Evolutionary conservation across 2,113 vertebrate genomes (phyloP), one percentile per base, ranked within the genome.

Genomic region (Leptobrachium leishanense): DNA sequence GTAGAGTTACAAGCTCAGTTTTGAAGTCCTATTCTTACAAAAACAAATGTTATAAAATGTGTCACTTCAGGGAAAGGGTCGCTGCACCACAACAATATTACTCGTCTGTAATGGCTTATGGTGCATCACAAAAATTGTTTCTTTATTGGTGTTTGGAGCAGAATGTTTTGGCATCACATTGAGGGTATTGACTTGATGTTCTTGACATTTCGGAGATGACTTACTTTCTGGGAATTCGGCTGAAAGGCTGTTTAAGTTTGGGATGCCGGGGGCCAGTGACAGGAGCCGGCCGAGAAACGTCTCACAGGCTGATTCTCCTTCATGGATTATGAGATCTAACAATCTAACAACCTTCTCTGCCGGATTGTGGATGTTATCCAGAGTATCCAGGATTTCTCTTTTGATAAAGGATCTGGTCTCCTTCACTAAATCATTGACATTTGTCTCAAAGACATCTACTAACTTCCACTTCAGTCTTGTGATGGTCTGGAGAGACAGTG

Each of bases 231-330:
- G 10, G 65, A 53, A 50, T 10, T 2, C 5, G 2, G 2, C 41
- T 39, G 59, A 39, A n/a, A 75, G 40, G 8, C 20, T 5, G 20
- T n/a, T 13, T 59, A 75, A 41, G 3, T 10, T 59, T 46, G 73
- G 73, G 43, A 75, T 65, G 11, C 73, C 50, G 6, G 31, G 11
- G n/a, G 62, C 3, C 65, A 81, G 6, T 5, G 53, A 64, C 66
- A 75, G 55, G 4, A 81, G 54, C 12, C 69, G 73, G 7, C 65
- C 6, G 59, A 75, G 73, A 43, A 75, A 75, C 65, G 6, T 75
- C 54, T 65, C n/a, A 13, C 59, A 75, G 10, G 73, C 62, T 8
- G 9, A 0, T 41, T 75, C 62, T 75, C 73, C 73, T n/a, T 66
- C 50, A 10, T 66, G 59, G 40, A 65, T 4, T 65, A 75, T n/a